Evolutionary conservation across 2,113 vertebrate species (phyloP), one percentile per base, ranked within the genome.

Genomic region (Amphiprion percula): DNA sequence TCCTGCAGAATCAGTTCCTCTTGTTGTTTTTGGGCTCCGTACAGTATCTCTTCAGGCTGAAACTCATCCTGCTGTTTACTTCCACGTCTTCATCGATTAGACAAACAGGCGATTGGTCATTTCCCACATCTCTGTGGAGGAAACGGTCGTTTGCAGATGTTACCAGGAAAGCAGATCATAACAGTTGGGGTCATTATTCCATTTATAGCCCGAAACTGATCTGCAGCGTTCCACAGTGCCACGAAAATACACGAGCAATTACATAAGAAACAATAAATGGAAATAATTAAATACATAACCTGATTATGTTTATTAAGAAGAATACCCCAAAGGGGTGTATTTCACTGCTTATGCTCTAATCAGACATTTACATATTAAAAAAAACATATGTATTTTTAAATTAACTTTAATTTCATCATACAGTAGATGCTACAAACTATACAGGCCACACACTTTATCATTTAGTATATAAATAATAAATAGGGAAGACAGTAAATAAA

Each of bases 61-160:
- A 53, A 30, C 44, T 12, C 39, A 2, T 61, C 44, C 47, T 49
- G 56, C 16, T 64, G 46, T 82, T 75, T 80, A 55, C 64, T 14
- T 61, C 39, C 54, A n/a, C 52, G 37, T 47, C 37, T 63, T 46
- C 78, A 84, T 68, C 10, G 86, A 82, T 84, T 65, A 61, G 28
- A 76, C 74, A 54, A 63, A 78, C 74, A 15, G 37, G 9, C 55
- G 28, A 49, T 52, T 37, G 23, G 68, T 77, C 17, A 78, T 85
- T 86, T 78, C 61, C 63, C 80, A 60, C 79, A 71, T 83, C 33
- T 77, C 41, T 67, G 56, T 28, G 63, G 72, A 64, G 67, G 71
- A 82, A 85, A 76, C 30, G 46, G 37, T 63, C 26, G 74, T 79
- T 82, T 63, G 61, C 47, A 55, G 74, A 63, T 0, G 63, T 61